Evolutionary conservation across 1,140 invertebrate genomes (phyloP).

Genomic region (Gonatopus flavifemur): DNA sequence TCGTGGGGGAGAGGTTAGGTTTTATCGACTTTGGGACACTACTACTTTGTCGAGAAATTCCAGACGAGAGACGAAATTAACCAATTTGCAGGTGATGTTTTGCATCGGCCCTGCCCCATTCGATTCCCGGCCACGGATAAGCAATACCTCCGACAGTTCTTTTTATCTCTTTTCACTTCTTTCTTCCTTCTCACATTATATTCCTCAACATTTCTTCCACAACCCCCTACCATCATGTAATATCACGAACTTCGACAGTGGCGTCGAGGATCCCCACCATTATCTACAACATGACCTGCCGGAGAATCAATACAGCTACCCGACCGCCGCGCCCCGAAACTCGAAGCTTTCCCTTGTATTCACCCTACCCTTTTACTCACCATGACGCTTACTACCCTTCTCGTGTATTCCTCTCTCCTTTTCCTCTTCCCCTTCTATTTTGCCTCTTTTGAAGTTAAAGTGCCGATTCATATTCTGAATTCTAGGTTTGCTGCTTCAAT

Average conservation of each 20-base stretch:
- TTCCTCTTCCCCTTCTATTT: conserved; percentile 26
- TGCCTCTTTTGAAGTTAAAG: conserved; percentile 34
- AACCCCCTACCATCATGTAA: too few relatives aligned
- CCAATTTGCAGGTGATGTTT: conserved; percentile 33
- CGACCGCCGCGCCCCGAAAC: conserved; percentile 47
- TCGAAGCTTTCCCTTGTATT: conserved; percentile 29
- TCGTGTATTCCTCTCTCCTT: conserved; percentile 25
- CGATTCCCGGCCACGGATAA: too few relatives aligned
- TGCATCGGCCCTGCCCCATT: conserved; percentile 22
- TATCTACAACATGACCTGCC: conserved; percentile 29
- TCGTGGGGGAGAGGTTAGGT: too few relatives aligned
- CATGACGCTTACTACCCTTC: conserved; percentile 16
- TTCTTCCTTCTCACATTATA: too few relatives aligned
- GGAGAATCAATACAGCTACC: conserved; percentile 56
- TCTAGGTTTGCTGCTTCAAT: conserved; percentile 31
- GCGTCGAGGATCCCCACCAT: conserved; percentile 24
- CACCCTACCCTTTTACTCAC: conserved; percentile 18
- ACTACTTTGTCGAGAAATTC: too few relatives aligned
- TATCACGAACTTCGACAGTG: too few relatives aligned
- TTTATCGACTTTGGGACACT: too few relatives aligned
- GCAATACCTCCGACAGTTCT: too few relatives aligned
- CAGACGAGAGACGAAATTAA: conserved; percentile 20
- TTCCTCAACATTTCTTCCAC: too few relatives aligned
- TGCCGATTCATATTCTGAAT: conserved; percentile 40
- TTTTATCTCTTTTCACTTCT: too few relatives aligned